Evolutionary conservation across 2,888 invertebrate species (phyloP).

Genomic region (Copidosoma aretas): DNA sequence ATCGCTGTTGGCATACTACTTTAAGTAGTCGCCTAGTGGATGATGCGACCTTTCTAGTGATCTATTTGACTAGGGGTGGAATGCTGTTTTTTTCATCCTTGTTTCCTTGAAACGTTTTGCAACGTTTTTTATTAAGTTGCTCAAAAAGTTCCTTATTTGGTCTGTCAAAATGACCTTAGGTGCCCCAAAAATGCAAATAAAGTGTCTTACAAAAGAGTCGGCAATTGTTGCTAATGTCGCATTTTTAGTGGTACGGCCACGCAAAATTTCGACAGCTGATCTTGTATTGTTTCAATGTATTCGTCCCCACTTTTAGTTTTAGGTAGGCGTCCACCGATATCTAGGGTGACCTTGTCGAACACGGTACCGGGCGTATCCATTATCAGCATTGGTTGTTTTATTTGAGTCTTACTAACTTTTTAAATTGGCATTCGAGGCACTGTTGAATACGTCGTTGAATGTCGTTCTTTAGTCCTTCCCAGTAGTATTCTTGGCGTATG

Average conservation of each 20-base stretch:
- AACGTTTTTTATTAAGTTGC: background rate
- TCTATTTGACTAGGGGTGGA: background rate
- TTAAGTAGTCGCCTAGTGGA: too few species aligned
- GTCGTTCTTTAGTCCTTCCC: too few species aligned
- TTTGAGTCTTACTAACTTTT: constrained; percentile 33
- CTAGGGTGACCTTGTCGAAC: constrained; percentile 36
- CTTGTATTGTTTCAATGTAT: constrained; percentile 40
- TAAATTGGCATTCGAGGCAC: constrained; percentile 20
- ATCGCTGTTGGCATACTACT: too few species aligned
- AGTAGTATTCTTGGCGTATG: constrained; percentile 24
- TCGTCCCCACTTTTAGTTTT: constrained; percentile 33
- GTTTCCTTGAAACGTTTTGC: background rate
- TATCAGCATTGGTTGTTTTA: constrained; percentile 32
- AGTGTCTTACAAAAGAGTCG: constrained; percentile 37
- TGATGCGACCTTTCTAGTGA: too few species aligned
- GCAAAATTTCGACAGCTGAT: constrained; percentile 34
- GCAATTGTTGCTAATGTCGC: constrained; percentile 38
- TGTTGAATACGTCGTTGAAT: constrained; percentile 29
- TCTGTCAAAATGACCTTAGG: constrained; percentile 36
- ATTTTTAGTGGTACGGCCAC: constrained; percentile 29
- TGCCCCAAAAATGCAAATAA: constrained; percentile 40
- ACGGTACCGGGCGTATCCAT: constrained; percentile 32
- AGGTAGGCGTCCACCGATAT: constrained; percentile 40
- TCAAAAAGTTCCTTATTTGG: background rate
- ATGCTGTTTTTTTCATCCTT: background rate